Evolutionary conservation across 2,797 vertebrate species (phyloP).

Genomic region (Enteromius trimaculatus): DNA sequence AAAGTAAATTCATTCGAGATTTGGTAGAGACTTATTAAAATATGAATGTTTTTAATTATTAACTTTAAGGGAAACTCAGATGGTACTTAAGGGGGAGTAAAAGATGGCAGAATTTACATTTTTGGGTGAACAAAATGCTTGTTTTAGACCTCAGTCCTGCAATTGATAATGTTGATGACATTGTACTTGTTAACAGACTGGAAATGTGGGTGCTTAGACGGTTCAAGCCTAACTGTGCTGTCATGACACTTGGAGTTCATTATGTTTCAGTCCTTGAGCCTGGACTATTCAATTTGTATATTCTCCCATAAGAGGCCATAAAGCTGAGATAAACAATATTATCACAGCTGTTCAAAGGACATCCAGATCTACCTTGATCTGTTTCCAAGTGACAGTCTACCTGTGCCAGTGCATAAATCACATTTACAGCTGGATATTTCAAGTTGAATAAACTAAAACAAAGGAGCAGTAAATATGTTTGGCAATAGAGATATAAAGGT

Average conservation of each 20-base stretch:
- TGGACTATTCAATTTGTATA: neutral
- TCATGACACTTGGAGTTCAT: neutral
- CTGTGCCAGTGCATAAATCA: neutral
- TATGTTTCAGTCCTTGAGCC: neutral
- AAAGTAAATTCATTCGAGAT: neutral
- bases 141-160: neutral
- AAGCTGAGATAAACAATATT: neutral
- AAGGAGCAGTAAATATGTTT: neutral
- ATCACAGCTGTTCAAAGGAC: neutral
- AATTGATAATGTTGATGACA: neutral
- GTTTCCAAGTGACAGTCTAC: neutral
- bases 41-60: neutral
- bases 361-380: neutral
- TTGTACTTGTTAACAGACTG: neutral
- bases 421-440: neutral
- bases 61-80: neutral
- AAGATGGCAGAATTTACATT: neutral
- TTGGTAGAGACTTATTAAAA: neutral
- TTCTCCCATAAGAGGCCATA: neutral
- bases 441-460: neutral
- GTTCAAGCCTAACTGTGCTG: neutral
- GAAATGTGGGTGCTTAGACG: neutral
- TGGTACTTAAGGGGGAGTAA: neutral
- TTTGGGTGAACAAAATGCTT: neutral
- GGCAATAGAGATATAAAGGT: neutral